Evolutionary conservation across 2,888 invertebrate species (phyloP).

Genomic region (Hyalella azteca): DNA sequence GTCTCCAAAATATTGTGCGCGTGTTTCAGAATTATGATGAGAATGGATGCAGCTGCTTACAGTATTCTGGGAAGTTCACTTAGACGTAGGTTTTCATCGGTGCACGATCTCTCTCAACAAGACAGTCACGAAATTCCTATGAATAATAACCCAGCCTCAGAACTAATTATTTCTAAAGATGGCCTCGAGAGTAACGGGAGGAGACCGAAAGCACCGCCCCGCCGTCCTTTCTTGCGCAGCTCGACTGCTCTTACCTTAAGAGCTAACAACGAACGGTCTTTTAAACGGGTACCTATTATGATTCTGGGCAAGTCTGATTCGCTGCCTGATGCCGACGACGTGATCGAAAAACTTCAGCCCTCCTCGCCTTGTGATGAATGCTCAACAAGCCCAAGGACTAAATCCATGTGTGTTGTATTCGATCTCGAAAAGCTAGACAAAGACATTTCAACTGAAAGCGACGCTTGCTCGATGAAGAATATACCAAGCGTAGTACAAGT

Average conservation of each 20-base stretch:
- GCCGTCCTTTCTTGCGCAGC: neutral
- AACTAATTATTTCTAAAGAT: neutral
- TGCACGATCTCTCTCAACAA: neutral
- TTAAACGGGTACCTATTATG: slow-evolving; percentile 4
- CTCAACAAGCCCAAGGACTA: neutral
- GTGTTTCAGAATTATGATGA: slow-evolving; percentile 2
- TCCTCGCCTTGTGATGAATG: neutral
- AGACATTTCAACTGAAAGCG: neutral
- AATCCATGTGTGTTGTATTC: slow-evolving; percentile 17
- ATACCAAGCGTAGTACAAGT: too few relatives aligned
- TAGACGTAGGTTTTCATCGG: slow-evolving; percentile 2
- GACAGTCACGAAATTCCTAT: neutral
- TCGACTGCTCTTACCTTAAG: neutral
- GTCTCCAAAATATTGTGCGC: neutral
- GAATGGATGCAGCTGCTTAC: slow-evolving; percentile 8
- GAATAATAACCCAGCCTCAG: neutral
- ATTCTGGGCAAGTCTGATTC: slow-evolving; percentile 4
- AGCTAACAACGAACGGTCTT: neutral
- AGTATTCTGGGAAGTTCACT: neutral
- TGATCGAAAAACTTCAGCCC: neutral
- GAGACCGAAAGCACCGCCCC: neutral
- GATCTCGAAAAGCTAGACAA: neutral
- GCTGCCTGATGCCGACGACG: slow-evolving; percentile 7
- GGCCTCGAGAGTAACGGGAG: neutral
- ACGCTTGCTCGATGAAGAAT: neutral